Conservation (phyloP, 2,888 invertebrate genomes). For the Steinernema carpocapsae region DNA sequence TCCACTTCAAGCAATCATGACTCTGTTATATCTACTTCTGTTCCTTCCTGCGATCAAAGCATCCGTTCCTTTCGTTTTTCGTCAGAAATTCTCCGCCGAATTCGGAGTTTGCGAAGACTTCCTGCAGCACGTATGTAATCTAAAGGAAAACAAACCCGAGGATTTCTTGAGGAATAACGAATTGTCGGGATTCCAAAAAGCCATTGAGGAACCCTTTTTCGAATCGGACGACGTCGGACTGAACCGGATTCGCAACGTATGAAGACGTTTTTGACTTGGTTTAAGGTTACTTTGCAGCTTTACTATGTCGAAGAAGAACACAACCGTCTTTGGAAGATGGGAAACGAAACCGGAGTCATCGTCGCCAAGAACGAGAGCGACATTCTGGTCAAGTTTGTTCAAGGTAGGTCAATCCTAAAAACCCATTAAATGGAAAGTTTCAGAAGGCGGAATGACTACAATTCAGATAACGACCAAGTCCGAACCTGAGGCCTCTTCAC, state of each 20-base stretch:
- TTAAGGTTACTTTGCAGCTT: neutral
- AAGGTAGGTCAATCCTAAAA: too few relatives aligned
- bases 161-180: neutral
- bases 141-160: neutral
- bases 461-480: too few relatives aligned
- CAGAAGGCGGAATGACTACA: too few relatives aligned
- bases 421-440: too few relatives aligned
- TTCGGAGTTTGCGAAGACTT: neutral
- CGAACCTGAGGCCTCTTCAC: too few relatives aligned
- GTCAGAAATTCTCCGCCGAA: neutral
- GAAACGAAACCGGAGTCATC: neutral
- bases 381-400: neutral
- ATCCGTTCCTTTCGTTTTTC: neutral
- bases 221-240: neutral
- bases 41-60: neutral
- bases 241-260: neutral
- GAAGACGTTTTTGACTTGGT: neutral
- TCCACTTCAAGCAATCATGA: too few relatives aligned
- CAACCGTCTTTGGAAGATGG: neutral
- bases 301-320: neutral
- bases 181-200: neutral
- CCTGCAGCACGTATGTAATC: neutral
- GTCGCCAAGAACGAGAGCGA: neutral
- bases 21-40: too few relatives aligned
- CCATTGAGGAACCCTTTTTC: neutral